Conservation (phyloP, 2,797 vertebrate genomes). For the Tarsius wallacei region DNA sequence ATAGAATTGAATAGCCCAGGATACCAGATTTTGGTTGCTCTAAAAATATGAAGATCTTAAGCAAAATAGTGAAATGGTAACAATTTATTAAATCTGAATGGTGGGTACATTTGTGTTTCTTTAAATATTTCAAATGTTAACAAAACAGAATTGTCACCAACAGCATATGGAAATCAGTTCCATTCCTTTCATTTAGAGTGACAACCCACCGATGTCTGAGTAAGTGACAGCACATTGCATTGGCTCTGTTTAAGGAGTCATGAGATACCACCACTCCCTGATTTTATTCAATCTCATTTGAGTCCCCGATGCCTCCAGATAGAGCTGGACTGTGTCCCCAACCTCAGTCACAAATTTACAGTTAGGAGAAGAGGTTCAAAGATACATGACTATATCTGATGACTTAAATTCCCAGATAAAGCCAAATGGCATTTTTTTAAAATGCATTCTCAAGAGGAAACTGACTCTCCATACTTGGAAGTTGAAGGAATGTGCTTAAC, state of each 20-base stretch:
- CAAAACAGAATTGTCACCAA: background rate
- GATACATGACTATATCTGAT: background rate
- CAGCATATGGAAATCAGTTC: background rate
- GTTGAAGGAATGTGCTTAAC: background rate
- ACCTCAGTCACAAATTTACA: background rate
- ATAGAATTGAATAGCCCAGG: background rate
- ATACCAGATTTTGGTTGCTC: background rate
- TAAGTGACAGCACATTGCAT: background rate
- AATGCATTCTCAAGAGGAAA: background rate
- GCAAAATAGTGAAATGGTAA: background rate
- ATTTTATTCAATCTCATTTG: background rate
- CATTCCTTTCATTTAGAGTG: background rate
- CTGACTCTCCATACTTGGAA: background rate
- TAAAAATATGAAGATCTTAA: background rate
- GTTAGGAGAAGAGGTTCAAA: background rate
- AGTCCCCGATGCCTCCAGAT: background rate
- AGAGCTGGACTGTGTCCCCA: background rate
- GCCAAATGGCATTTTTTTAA: background rate
- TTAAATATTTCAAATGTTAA: conserved; percentile 14
- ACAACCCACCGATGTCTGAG: too few relatives aligned
- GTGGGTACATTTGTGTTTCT: background rate
- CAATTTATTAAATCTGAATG: background rate
- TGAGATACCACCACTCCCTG: background rate
- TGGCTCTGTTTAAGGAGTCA: background rate
- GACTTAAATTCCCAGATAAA: background rate